Percentiles rank a stretch among this genome's conserved stretches.
phyloP scores from a whole-genome alignment of 2,797 vertebrate genomes.

The Nyctibius grandis region DNA sequence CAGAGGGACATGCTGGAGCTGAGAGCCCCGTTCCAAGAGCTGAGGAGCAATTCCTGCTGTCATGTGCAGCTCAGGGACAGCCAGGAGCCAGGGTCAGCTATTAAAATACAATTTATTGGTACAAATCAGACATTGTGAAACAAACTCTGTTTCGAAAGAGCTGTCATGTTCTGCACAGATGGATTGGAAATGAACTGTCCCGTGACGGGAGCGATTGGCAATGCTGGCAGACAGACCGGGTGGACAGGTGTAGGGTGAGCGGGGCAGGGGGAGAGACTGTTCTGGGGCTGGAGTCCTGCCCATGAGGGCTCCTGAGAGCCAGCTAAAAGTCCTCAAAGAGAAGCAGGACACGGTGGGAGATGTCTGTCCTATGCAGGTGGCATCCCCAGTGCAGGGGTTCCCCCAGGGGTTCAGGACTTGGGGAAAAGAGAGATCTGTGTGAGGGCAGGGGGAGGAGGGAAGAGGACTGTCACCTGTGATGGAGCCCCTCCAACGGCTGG shows the following conservation, averaged over 20 bases:
- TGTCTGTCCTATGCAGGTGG: neutral
- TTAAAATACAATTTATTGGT: slow-evolving; percentile 69
- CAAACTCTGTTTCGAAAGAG: slow-evolving; percentile 36
- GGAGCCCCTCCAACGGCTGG: neutral
- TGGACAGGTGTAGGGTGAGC: slow-evolving; percentile 21
- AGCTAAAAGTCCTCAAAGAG: neutral
- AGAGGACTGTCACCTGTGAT: neutral
- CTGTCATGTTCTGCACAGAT: slow-evolving; percentile 50
- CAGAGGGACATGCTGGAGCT: neutral
- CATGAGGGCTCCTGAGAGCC: neutral
- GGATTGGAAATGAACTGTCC: slow-evolving; percentile 27
- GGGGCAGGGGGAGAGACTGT: neutral
- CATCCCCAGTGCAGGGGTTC: neutral
- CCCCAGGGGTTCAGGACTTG: neutral
- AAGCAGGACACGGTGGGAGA: neutral
- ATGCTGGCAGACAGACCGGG: neutral
- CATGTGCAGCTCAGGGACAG: neutral
- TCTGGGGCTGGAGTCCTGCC: neutral
- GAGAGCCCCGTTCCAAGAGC: neutral
- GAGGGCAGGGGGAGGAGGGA: neutral
- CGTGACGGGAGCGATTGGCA: neutral
- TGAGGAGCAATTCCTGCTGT: neutral
- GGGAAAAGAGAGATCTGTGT: accelerated
- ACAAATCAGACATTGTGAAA: slow-evolving; percentile 54
- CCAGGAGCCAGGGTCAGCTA: slow-evolving; percentile 18